A percentile compares a stretch with the other conserved stretches of the same genome.
Conservation (phyloP, 2,888 invertebrate species). For the Drosophila longiperda region DNA sequence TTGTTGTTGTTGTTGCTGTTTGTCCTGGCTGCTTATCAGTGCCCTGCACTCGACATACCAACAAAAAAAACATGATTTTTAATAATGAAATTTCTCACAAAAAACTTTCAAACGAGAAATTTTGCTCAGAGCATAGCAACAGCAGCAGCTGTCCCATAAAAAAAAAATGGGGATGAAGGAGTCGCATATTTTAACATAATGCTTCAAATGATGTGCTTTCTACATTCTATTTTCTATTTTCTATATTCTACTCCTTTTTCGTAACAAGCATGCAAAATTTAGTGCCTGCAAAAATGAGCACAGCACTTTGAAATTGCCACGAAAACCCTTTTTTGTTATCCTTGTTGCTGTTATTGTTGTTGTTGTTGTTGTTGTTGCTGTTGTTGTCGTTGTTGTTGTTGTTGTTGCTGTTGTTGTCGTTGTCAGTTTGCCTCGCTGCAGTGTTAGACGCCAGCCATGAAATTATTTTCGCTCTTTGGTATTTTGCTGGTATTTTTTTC, state of each 20-base stretch:
- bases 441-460: conserved; percentile 65
- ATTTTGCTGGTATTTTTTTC: conserved; percentile 61
- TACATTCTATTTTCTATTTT: conserved; percentile 41
- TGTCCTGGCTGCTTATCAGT: conserved; percentile 57
- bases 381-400: conserved; percentile 40
- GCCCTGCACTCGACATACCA: conserved; percentile 63
- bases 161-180: conserved; percentile 33
- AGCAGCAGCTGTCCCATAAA: conserved; percentile 23
- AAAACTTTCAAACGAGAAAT: conserved; percentile 55
- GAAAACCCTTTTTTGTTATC: conserved; percentile 66
- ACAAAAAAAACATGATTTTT: conserved; percentile 42
- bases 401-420: conserved; percentile 40
- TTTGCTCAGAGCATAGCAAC: conserved; percentile 46
- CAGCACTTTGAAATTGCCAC: conserved; percentile 63
- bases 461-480: conserved; percentile 69
- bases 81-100: conserved; percentile 67
- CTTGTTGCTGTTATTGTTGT: conserved; percentile 29
- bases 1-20: not conserved
- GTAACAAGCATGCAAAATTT: conserved; percentile 66
- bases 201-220: conserved; percentile 73
- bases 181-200: conserved; percentile 77
- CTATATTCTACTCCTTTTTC: conserved; percentile 30
- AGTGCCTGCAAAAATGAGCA: conserved; percentile 75
- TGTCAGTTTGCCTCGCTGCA: conserved; percentile 46
- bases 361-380: conserved; percentile 41